A percentile compares a stretch with the other conserved stretches of the same genome.
These are phyloP conservation scores for Myioborus melanocephalus DNA, from an alignment of 2,797 vertebrate species.

Conservation along the genomic window DNA sequence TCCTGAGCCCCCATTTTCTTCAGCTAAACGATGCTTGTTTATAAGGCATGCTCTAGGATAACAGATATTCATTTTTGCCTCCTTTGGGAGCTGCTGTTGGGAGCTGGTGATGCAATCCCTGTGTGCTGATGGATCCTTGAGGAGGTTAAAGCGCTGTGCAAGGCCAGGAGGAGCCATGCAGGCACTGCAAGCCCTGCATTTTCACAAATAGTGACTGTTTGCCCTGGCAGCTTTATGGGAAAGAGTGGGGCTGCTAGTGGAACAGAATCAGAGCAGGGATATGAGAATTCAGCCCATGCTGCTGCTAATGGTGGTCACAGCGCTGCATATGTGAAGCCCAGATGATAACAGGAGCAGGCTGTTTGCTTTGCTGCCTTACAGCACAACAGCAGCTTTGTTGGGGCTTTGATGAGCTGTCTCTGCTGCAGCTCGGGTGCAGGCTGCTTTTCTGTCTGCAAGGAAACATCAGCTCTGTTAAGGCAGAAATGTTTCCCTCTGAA, in stretches of 20 bases:
- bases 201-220: background rate
- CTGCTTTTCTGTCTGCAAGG: conserved; percentile 16
- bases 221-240: background rate
- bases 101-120: background rate
- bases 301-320: background rate
- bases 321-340: background rate
- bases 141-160: background rate
- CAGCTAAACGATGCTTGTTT: background rate
- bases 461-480: background rate
- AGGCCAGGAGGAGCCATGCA: background rate
- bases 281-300: background rate
- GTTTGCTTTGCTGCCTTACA: background rate
- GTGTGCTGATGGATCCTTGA: background rate
- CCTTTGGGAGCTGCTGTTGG: background rate
- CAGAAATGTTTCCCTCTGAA: conserved; percentile 13
- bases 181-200: background rate
- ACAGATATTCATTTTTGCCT: background rate
- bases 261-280: background rate
- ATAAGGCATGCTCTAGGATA: background rate
- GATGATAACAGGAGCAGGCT: background rate
- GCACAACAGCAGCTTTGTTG: conserved; percentile 22
- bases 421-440: background rate
- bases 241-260: background rate
- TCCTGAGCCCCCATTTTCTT: background rate
- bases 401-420: conserved; percentile 23